phyloP scores from a whole-genome alignment of 2,888 invertebrate genomes.

The Platycheirus rosarum region DNA sequence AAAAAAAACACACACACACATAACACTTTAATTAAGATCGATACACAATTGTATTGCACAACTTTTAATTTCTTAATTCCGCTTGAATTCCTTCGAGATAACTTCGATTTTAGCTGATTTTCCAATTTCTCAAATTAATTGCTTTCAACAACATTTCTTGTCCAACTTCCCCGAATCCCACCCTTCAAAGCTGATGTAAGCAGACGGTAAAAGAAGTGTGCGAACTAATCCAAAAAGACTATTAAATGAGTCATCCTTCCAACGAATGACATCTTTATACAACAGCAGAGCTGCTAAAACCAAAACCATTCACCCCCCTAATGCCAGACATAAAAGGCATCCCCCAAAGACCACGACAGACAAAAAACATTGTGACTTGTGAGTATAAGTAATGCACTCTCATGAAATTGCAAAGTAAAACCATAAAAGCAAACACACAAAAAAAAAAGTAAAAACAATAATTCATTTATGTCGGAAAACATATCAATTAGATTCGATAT shows the following conservation, averaged over 20 bases:
- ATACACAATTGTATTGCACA: slow-evolving; percentile 28
- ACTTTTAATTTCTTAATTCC: slow-evolving; percentile 68
- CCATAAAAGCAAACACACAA: slow-evolving; percentile 27
- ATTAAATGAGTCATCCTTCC: slow-evolving; percentile 59
- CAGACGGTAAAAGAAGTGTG: slow-evolving; percentile 32
- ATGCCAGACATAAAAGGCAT: slow-evolving; percentile 3
- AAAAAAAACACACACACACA: slow-evolving; percentile 22
- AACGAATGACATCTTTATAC: slow-evolving; percentile 63
- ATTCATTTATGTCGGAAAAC: slow-evolving; percentile 72
- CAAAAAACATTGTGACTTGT: slow-evolving; percentile 38
- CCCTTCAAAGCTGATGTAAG: slow-evolving; percentile 42
- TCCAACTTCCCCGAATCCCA: neutral
- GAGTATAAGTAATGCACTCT: slow-evolving; percentile 63
- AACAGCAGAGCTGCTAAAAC: no score
- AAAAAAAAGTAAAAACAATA: slow-evolving; percentile 57
- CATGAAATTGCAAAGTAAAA: slow-evolving; percentile 47
- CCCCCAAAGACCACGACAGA: slow-evolving; percentile 38
- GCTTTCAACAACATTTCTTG: slow-evolving; percentile 43
- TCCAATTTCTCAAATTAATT: slow-evolving; percentile 71
- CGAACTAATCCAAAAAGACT: slow-evolving; percentile 32
- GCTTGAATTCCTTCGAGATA: slow-evolving; percentile 51
- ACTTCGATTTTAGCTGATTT: slow-evolving; percentile 65
- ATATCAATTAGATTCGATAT: slow-evolving; percentile 74
- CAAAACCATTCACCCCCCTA: slow-evolving; percentile 42
- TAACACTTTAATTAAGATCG: slow-evolving; percentile 66